Conservation (phyloP, 1,140 invertebrate species). For the Ruditapes philippinarum region DNA sequence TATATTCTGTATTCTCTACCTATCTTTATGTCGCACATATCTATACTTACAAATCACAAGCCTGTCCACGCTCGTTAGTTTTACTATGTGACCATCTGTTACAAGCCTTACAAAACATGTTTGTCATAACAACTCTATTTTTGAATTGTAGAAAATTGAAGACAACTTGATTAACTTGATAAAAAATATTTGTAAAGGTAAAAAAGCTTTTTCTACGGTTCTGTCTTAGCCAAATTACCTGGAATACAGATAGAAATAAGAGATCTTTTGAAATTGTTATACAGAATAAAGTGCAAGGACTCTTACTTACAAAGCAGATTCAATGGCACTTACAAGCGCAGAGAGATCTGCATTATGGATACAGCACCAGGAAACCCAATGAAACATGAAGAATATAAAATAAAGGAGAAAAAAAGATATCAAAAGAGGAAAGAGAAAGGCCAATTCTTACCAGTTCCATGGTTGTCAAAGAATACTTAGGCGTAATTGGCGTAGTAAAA, state of each 20-base stretch:
- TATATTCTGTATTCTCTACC: no score
- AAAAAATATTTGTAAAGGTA: not conserved
- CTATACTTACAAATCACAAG: not conserved
- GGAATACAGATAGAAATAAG: not conserved
- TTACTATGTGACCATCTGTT: not conserved
- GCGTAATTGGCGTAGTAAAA: not conserved
- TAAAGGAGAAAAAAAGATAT: constrained; percentile 26
- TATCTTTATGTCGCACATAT: no score
- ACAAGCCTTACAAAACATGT: not conserved
- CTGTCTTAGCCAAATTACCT: not conserved
- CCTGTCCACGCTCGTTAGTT: not conserved
- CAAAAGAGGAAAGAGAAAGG: constrained; percentile 13
- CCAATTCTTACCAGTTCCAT: not conserved
- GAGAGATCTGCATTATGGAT: constrained; percentile 23
- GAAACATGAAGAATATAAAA: constrained; percentile 43
- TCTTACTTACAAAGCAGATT: not conserved
- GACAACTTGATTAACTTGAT: not conserved
- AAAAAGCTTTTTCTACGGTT: not conserved
- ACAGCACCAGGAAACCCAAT: not conserved
- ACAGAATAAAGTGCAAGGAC: not conserved
- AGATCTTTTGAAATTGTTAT: not conserved
- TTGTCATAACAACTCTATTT: no score
- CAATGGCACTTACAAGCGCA: constrained; percentile 17
- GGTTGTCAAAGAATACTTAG: not conserved
- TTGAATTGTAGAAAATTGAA: not conserved